Percentiles rank a stretch among this genome's conserved stretches.
Conservation (phyloP, 2,888 invertebrate species). For the Panzeria rudis region DNA sequence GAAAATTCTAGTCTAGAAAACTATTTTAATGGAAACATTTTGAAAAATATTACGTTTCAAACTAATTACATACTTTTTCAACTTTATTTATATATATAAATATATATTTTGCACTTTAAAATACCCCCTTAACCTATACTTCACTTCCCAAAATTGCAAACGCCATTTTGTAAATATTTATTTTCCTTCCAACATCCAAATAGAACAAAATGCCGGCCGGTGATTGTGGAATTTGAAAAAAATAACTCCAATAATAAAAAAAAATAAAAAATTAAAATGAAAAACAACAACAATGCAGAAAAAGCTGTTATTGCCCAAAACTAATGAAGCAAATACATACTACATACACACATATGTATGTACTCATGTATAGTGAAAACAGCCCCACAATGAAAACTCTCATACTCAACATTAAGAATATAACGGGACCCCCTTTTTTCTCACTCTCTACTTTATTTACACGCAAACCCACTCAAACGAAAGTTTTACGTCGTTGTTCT, state of each 20-base stretch:
- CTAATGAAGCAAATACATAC: conserved; percentile 35
- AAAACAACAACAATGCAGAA: conserved; percentile 28
- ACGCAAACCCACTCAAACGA: conserved; percentile 3
- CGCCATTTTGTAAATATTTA: conserved; percentile 78
- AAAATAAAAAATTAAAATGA: neutral
- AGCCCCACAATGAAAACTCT: conserved; percentile 6
- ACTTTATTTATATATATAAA: neutral
- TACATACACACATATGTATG: neutral
- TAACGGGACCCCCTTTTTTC: neutral
- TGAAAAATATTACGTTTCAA: too few relatives aligned
- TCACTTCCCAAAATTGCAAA: conserved; percentile 2
- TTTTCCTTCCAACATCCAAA: conserved; percentile 5
- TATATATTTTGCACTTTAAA: neutral
- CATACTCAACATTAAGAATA: neutral
- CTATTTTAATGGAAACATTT: too few relatives aligned
- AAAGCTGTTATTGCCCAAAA: conserved; percentile 32
- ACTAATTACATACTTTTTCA: too few relatives aligned
- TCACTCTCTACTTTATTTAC: conserved; percentile 10
- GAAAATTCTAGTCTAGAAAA: too few relatives aligned
- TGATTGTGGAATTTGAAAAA: neutral
- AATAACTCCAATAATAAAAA: conserved; percentile 3
- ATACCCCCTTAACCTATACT: neutral
- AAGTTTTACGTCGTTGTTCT: conserved; percentile 32
- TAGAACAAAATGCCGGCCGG: conserved; percentile 73
- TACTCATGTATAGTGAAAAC: neutral